Base-by-base conservation (phyloP, 2,113 vertebrate species). In the Poeciliopsis occidentalis region DNA sequence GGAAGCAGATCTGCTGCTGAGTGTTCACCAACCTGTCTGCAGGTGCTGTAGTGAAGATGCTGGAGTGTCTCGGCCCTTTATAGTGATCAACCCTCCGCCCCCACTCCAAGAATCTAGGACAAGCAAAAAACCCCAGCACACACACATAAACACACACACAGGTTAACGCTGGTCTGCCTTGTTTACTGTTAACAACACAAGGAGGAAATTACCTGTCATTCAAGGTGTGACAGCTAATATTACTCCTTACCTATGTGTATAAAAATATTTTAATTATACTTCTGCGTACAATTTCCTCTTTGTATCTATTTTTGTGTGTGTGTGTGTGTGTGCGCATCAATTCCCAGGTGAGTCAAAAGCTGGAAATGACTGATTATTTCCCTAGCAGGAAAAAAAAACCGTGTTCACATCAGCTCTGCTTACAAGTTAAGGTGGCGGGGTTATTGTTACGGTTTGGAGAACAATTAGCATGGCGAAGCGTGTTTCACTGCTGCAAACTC, bases 151-250 rank as follows among this genome's bases (percentile, higher is more conserved):
- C 51, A n/a, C 74, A 60, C 51, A 82, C 30, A 70, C 61, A 86
- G 71, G 78, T 80, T 72, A 80, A 51, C 69, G 78, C 76, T 75
- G 72, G 72, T 69, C 26, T 67, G 8, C 4, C 63, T 12, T 79
- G 73, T 82, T 92, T 90, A 87, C 86, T 71, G 83, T 85, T 82
- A 86, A 67, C 81, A 73, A 47, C 85, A 84, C 85, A 34, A 76
- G 47, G 54, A 88, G 87, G 91, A 92, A 91, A 89, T 88, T 65
- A 90, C 74, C 7, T 60, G 54, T 85, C 54, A 80, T 3, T 66
- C 30, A 71, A 80, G 3, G 17, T 75, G 32, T 72, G 68, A 73
- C 8, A 11, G 39, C 11, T 1, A 17, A 32, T 31, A 24, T 37
- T 37, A 32, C 57, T 62, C 47, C 60, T 71, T 34, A 79, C 64